These are phyloP conservation scores for Mongoloraphidia duomilia DNA, from an alignment of 2,888 invertebrate genomes.

Conservation along the genomic window DNA sequence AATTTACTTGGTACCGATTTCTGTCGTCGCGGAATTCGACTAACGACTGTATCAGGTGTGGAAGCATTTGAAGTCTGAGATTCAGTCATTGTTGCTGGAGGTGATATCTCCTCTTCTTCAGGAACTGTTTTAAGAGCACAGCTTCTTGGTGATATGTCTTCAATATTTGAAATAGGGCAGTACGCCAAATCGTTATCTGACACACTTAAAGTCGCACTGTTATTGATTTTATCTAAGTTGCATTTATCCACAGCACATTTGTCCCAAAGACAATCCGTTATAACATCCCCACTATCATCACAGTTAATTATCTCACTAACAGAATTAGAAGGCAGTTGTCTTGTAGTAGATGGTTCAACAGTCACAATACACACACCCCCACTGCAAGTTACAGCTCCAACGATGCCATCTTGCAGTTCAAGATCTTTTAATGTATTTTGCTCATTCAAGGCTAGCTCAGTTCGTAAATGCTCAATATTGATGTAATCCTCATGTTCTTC, in stretches of 20 bases:
- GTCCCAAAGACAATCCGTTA: no score
- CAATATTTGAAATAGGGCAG: no score
- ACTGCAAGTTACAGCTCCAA: slow-evolving; percentile 21
- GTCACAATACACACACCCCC: slow-evolving; percentile 14
- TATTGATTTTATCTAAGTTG: no score
- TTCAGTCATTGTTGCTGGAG: slow-evolving; percentile 47
- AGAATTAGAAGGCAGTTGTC: no score
- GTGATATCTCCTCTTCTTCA: slow-evolving; percentile 39
- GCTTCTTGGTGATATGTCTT: no score
- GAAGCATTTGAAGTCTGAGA: slow-evolving; percentile 51
- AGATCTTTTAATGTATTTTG: slow-evolving; percentile 15
- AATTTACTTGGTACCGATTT: slow-evolving; percentile 20
- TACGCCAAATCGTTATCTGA: no score
- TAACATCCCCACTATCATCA: no score
- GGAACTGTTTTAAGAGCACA: slow-evolving; percentile 33
- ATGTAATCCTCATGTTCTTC: slow-evolving; percentile 24
- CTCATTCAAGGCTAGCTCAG: slow-evolving; percentile 24
- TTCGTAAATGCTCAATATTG: slow-evolving; percentile 27
- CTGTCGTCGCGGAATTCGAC: slow-evolving; percentile 35
- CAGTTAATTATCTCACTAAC: no score
- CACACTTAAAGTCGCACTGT: no score
- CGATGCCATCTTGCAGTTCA: slow-evolving; percentile 16
- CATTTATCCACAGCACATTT: no score
- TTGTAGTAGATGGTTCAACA: no score
- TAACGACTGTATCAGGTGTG: slow-evolving; percentile 56